Evolutionary conservation across 1,140 invertebrate species (phyloP), one percentile per base, ranked within the genome.

Genomic region (Stenopsyche tienmushanensis): DNA sequence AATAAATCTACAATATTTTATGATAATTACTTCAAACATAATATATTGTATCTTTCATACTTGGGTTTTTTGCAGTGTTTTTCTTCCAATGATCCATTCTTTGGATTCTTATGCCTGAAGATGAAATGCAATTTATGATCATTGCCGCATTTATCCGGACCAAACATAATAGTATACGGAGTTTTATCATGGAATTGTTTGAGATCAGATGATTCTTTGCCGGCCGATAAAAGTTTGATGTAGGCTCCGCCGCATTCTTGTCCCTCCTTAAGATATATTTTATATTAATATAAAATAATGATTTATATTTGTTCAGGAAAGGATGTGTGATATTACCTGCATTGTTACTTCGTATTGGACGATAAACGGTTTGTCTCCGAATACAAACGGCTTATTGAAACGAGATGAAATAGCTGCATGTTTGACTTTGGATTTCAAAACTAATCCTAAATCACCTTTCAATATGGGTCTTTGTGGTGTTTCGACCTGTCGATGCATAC

Each of bases 201-300:
- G 21, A 98, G 82, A 77, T 96, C 88, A 17, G 86, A 77, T 41
- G 86, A 84, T 44, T 87, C 83, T 67, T 75, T 76, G 58, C 85
- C 85, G 2, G 85, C 76, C 13, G 88, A 90, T 13, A 99, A 77
- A 15, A 99, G 83, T 81, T 99, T 99, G 0, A 99, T 78, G 77
- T 99, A 99, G 8, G 96, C 96, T 13, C 97, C 97, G 50, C 97
- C 97, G 82, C 97, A 99, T 79, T 99, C 96, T 81, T 98, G 95
- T 1, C 96, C 96, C 75, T 97, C 94, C 86, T 97, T 89, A 26
- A 88, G 82, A 49, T 77, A 77, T 13, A n/a, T n/a, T n/a, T 13
- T 8, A 64, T 13, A 63, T 26, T 23, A 10, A 50, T 49, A 20
- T 50, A 25, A 20, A 18, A 62, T 26, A 18, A 25, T 53, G n/a